Evolutionary conservation across 2,113 vertebrate genomes (phyloP), one percentile per base, ranked within the genome.

Genomic region (Muscicapa adusta): DNA sequence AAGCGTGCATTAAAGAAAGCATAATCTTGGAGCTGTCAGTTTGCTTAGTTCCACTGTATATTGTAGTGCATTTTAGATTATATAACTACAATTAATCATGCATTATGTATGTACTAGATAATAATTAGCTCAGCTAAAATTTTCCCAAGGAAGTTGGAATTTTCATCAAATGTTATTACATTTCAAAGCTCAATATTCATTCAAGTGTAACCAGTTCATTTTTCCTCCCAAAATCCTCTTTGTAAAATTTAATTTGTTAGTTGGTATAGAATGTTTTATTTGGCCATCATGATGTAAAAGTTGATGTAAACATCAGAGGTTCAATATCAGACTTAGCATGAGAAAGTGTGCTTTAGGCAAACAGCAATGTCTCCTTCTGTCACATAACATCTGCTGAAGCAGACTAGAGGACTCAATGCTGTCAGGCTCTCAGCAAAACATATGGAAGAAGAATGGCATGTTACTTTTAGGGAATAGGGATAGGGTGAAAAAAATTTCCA

Each of bases 391-490:
- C 58, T 72, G 22, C 54, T 74, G 50, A 80, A 53, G 36, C 20
- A 85, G n/a, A 58, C 8, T n/a, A 60, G 16, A n/a, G 12, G 7
- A 25, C 18, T 34, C 23, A 50, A 1, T 45, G 15, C 38, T 82
- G 15, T 65, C 33, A 75, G 24, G 4, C 14, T 38, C 9, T 72
- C 48, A 50, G 63, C 5, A 86, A 61, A 92, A 11, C 28, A 70
- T 29, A 28, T 48, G 47, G 8, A 47, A 45, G 10, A 60, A 85
- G 13, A 83, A 48, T 14, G n/a, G 20, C 15, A n/a, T 54, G 8
- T 22, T 83, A 3, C 6, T 65, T 1, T 40, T 53, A 58, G 0
- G 2, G 8, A 85, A 56, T 0, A 75, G 26, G 12, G 18, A 63
- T 10, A 68, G 3, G 33, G 3, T 73, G 23, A 45, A 63, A 94